Base-by-base conservation (phyloP, 2,888 invertebrate genomes). In the Slavum lentiscoides region DNA sequence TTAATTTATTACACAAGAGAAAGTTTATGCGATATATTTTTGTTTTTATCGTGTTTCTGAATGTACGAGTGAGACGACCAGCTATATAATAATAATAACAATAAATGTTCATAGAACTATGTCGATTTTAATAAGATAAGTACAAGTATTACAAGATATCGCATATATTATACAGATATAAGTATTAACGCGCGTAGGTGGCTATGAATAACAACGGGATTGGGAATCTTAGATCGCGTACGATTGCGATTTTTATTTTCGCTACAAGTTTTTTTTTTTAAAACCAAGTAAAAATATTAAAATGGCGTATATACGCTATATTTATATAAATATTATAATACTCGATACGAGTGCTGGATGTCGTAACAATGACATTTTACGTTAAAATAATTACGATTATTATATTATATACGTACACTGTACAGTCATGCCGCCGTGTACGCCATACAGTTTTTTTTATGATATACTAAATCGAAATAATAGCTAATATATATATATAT, bases 351-450 rank as follows among this genome's bases (percentile, higher is more conserved):
- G 30, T 30, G 30, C 19, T 53, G 21, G 43, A 61, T 53, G n/a
- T 55, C 53, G 53, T 55, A 64, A 74, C 64, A 74, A 74, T 74
- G 64, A 53, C 53, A 15, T 43, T 67, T 67, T 67, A 1, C 8
- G 21, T 15, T 67, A n/a, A 21, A 49, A 67, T 21, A 67, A 67
- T 43, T 43, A 67, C 43, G 67, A 62, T 62, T 30, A 1, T 15
- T 30, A 62, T 62, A 30, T 43, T 9, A 9, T 43, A 43, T 43
- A 9, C 9, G 7, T 43, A 43, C 7, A n/a, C n/a, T n/a, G n/a
- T n/a, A n/a, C n/a, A n/a, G n/a, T n/a, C n/a, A n/a, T n/a, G n/a
- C n/a, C n/a, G n/a, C n/a, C 55, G 55, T 15, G 17, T 17, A 55
- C 55, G 39, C 39, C 7, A 7, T 39, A 55, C 55, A 3, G 55